Base-by-base conservation (phyloP, 2,888 invertebrate species). In the Charanyca ferruginea region DNA sequence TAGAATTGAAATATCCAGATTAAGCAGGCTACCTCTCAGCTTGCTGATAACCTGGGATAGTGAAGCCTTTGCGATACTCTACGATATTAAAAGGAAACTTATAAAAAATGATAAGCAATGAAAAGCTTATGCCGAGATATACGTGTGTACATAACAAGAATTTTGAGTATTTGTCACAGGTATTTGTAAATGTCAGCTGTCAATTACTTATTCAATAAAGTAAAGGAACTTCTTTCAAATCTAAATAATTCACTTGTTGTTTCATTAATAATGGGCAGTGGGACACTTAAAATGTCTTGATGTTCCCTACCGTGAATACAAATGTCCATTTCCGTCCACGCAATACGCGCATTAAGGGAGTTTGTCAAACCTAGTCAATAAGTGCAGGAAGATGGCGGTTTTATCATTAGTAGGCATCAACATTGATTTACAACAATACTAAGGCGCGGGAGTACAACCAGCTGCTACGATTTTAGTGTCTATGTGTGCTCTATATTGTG, bases 261-360 rank as follows among this genome's bases (percentile, higher is more conserved):
- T 89, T 90, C 87, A 90, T 90, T 93, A 93, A 93, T 93, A 90
- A 89, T 83, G 59, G 83, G 70, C 83, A 80, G 83, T 81, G 82
- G 89, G 88, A 90, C 91, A 90, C 87, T 93, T 90, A 90, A 90
- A 93, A 88, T 88, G 87, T 89, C 90, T 91, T 87, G 89, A 90
- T 89, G 89, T 89, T 87, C 86, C 89, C 87, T 83, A 85, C 86
- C 84, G 87, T 90, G 91, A 92, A 91, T 92, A 93, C 93, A 89
- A 94, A 94, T 91, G 93, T 89, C 90, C 91, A 89, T 91, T 94
- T 94, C 92, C 91, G 90, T 86, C 88, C 95, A 95, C 95, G 95
- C 95, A 84, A 95, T 88, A 89, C 89, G 80, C 89, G 83, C 93
- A 94, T 95, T 95, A 95, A 87, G 93, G 90, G 84, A 89, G 87